Base-by-base conservation (phyloP, 2,888 invertebrate species). In the Neoitamus cyanurus region DNA sequence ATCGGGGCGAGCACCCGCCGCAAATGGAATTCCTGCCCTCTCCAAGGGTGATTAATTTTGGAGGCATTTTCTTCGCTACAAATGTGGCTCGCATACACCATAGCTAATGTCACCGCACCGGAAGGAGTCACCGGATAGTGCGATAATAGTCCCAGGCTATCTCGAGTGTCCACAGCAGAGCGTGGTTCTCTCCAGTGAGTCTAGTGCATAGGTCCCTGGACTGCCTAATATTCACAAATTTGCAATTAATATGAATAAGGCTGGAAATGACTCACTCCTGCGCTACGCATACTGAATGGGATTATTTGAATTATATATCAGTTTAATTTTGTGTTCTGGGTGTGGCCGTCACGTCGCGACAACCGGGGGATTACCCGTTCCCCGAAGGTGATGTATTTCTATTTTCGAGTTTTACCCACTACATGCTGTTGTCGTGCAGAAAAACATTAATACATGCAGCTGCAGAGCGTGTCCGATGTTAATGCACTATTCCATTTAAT, bases 221-320 rank as follows among this genome's bases (percentile, higher is more conserved):
- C n/a, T 72, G 72, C 34, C 25, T 78, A 78, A 78, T 46, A 78
- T 78, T 78, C 46, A 78, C 46, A 78, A 78, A 78, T 78, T 78
- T 42, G 25, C 78, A 78, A 78, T 78, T 78, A 78, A 78, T 78
- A 78, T 48, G 78, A 78, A 78, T 78, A 48, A 42, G 48, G 13
- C 78, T 42, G 36, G 48, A 78, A 78, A 78, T 30, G 73, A 73
- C 73, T 42, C 28, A 42, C 7, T 48, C 30, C 15, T 30, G 28
- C 28, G 11, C 2, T 73, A 28, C 48, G 6, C 36, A 73, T 78
- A 13, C 78, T 20, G 78, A n/a, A 28, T 11, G 20, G 73, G 46
- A 30, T 48, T 48, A 78, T 78, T 78, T 78, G 78, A 78, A 78
- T 78, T 78, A 78, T 78, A 78, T 46, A 46, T 78, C 46, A 78